Base-by-base conservation (phyloP, 37 sponge, comb jelly and placozoan genomes). In the Oscarella lobularis region DNA sequence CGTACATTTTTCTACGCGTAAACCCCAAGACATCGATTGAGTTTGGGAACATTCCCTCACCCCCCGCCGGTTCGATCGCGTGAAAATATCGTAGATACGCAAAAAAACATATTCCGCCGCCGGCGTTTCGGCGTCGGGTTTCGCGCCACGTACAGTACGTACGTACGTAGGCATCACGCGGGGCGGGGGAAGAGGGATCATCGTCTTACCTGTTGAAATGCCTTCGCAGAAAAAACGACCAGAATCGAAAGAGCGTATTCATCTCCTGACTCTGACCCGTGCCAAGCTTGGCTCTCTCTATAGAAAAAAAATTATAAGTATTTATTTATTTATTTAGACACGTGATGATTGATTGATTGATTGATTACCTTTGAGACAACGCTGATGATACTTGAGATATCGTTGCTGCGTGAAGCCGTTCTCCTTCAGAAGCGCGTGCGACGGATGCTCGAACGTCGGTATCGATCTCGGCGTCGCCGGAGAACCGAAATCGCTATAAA, bases 241-340 rank as follows among this genome's bases (percentile, higher is more conserved):
- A 98, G 71, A 98, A 98, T 0, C 99, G 76, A 77, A 87, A 98
- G 9, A 98, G 82, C 2, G 99, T 98, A 77, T 94, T 98, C 99
- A 98, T 98, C 41, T 94, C 95, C 73, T 85, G 93, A 1, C 92
- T 92, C 80, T 89, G 77, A 38, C 95, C 96, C 37, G 82, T 66
- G 5, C 99, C 99, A 38, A 79, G 75, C 37, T 76, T 79, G 77
- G 79, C 81, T 2, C 95, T 85, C 31, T 98, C 99, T 98, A 48
- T 48, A 48, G 60, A 48, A 9, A 48, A 48, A 9, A 48, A 48
- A 9, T 48, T 48, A 48, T 20, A 14, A 68, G 31, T 35, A 68
- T 68, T 4, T 4, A 68, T 68, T 27, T 35, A 68, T 5, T 5
- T 20, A 68, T 68, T 32, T 4, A 68, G 71, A 68, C 6, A 4